These are phyloP conservation scores for Takifugu bimaculatus DNA, from an alignment of 2,113 vertebrate species.

Conservation along the genomic window DNA sequence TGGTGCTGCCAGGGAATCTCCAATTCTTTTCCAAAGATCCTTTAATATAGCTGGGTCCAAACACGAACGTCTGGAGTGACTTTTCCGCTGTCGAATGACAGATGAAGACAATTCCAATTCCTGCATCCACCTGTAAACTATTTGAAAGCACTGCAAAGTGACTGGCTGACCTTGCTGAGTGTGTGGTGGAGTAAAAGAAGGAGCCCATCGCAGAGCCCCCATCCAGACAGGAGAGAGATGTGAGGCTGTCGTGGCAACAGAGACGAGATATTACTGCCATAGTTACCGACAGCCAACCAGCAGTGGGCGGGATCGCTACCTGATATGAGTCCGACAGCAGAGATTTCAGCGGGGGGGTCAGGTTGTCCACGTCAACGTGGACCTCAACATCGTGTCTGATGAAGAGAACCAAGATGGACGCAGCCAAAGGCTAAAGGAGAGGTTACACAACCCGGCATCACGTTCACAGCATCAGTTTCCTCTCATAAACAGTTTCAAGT, in stretches of 20 bases:
- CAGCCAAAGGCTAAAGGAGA: conserved; percentile 62
- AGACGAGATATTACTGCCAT: background rate
- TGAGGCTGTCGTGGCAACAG: conserved; percentile 24
- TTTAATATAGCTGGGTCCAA: conserved; percentile 50
- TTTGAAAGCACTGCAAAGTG: background rate
- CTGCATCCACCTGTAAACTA: background rate
- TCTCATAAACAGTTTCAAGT: background rate
- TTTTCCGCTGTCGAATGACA: conserved; percentile 48
- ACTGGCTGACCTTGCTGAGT: conserved; percentile 64
- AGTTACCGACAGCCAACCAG: background rate
- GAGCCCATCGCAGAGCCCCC: conserved; percentile 72
- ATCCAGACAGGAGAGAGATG: conserved; percentile 47
- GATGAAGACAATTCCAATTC: background rate
- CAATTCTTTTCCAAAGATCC: conserved; percentile 64
- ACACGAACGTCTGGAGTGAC: conserved; percentile 17
- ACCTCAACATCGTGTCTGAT: conserved; percentile 45
- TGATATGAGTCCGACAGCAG: conserved; percentile 42
- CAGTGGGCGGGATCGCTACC: conserved; percentile 45
- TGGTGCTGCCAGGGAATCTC: conserved; percentile 30
- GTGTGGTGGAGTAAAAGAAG: conserved; percentile 65
- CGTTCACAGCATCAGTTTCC: background rate
- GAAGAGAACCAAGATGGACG: conserved; percentile 66
- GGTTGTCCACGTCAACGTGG: conserved; percentile 44
- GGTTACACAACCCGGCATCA: conserved; percentile 6
- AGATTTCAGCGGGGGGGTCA: conserved; percentile 50